These are phyloP conservation scores for Gryon sp. DNA, from an alignment of 1,140 invertebrate genomes.

Conservation along the genomic window DNA sequence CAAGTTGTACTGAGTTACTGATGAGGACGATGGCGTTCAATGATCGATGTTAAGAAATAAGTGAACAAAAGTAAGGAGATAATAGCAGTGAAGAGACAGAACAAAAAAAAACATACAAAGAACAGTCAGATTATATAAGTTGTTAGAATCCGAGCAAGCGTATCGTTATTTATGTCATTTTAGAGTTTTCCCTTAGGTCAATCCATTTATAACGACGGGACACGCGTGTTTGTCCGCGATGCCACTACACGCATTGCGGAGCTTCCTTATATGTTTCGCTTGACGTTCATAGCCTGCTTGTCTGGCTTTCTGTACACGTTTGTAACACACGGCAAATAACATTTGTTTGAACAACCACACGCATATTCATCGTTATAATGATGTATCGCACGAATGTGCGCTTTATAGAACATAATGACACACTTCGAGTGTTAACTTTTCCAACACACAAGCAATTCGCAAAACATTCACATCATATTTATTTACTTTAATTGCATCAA, in stretches of 20 bases:
- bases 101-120: conserved; percentile 3
- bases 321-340: conserved; percentile 20
- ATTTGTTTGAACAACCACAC: not conserved
- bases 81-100: conserved; percentile 24
- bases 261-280: conserved; percentile 59
- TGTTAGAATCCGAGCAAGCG: conserved; percentile 64
- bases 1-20: no score
- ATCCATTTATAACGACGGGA: conserved; percentile 76
- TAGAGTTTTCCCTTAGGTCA: conserved; percentile 79
- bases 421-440: conserved; percentile 6
- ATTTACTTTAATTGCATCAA: not conserved
- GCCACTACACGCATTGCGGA: conserved; percentile 48
- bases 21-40: no score
- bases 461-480: no score
- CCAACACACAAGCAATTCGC: not conserved
- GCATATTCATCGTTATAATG: conserved; percentile 16
- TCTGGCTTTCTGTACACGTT: conserved; percentile 20
- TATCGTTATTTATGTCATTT: conserved; percentile 78
- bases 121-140: conserved; percentile 67
- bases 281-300: conserved; percentile 24
- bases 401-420: conserved; percentile 12
- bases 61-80: conserved; percentile 20
- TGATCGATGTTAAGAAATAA: no score
- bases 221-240: conserved; percentile 64
- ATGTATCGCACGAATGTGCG: conserved; percentile 11